A percentile compares a stretch with the other conserved stretches of the same genome.
Evolutionary conservation across 35 echinoderm and acorn worm species (phyloP).

Genomic region (Heliocidaris erythrogramma): DNA sequence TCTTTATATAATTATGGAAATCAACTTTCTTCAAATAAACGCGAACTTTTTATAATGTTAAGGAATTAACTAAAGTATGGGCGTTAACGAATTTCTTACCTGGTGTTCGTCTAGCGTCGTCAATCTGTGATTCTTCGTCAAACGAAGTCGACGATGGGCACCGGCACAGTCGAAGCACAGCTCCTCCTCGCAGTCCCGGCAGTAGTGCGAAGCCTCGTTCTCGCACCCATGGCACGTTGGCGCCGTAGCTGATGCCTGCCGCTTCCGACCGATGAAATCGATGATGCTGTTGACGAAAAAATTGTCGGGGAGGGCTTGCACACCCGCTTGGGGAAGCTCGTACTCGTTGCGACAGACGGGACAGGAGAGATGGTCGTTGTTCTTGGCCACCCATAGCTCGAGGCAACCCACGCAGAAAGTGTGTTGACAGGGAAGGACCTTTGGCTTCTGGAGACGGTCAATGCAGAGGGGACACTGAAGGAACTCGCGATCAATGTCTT

Average conservation of each 20-base stretch:
- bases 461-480: conserved; percentile 93
- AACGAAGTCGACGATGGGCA: conserved; percentile 78
- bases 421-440: conserved; percentile 90
- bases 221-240: conserved; percentile 78
- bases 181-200: conserved; percentile 82
- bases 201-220: conserved; percentile 79
- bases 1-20: too few relatives aligned
- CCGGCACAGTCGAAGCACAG: conserved; percentile 87
- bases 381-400: conserved; percentile 81
- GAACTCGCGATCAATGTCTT: conserved; percentile 88
- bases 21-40: too few relatives aligned
- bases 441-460: conserved; percentile 88
- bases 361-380: conserved; percentile 74
- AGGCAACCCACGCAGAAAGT: conserved; percentile 91
- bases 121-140: conserved; percentile 74
- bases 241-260: conserved; percentile 58
- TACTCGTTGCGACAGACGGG: conserved; percentile 93
- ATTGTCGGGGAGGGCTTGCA: conserved; percentile 83
- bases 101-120: conserved; percentile 84
- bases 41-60: too few relatives aligned
- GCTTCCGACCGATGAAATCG: conserved; percentile 90
- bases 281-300: conserved; percentile 99
- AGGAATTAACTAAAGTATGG: too few relatives aligned
- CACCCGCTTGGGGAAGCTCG: conserved; percentile 63
- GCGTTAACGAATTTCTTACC: neutral